phyloP scores from a whole-genome alignment of 2,888 invertebrate species.

The Ethmia dodecea region DNA sequence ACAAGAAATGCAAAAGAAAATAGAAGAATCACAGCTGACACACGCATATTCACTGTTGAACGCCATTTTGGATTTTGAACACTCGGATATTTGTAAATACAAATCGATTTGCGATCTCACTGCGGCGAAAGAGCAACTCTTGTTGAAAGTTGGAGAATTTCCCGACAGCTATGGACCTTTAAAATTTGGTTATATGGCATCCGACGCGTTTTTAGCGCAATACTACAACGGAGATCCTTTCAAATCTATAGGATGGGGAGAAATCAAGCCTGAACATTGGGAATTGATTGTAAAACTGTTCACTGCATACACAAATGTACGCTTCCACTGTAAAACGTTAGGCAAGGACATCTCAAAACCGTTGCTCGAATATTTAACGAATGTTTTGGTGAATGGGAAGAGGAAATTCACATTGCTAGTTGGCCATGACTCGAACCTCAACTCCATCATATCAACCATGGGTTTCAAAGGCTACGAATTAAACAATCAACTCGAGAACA shows the following conservation, averaged over 20 bases:
- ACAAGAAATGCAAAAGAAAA: slow-evolving; percentile 38
- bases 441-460: slow-evolving; percentile 35
- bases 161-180: slow-evolving; percentile 46
- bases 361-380: slow-evolving; percentile 39
- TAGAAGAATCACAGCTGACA: slow-evolving; percentile 30
- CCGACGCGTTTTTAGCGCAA: slow-evolving; percentile 55
- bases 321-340: slow-evolving; percentile 39
- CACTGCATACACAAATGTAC: slow-evolving; percentile 39
- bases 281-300: slow-evolving; percentile 33
- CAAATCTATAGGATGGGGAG: slow-evolving; percentile 52
- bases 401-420: slow-evolving; percentile 40
- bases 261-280: slow-evolving; percentile 41
- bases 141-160: slow-evolving; percentile 36
- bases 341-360: slow-evolving; percentile 38
- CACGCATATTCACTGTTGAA: slow-evolving; percentile 35
- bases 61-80: slow-evolving; percentile 40
- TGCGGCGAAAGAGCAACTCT: slow-evolving; percentile 26
- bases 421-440: slow-evolving; percentile 58
- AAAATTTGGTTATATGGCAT: slow-evolving; percentile 32
- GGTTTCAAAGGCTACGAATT: slow-evolving; percentile 36
- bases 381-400: slow-evolving; percentile 26
- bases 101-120: slow-evolving; percentile 39
- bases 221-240: slow-evolving; percentile 47
- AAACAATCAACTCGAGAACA: slow-evolving; percentile 41
- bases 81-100: slow-evolving; percentile 38